Base-by-base conservation (phyloP, 2,888 invertebrate species). In the Tetragnatha montana region DNA sequence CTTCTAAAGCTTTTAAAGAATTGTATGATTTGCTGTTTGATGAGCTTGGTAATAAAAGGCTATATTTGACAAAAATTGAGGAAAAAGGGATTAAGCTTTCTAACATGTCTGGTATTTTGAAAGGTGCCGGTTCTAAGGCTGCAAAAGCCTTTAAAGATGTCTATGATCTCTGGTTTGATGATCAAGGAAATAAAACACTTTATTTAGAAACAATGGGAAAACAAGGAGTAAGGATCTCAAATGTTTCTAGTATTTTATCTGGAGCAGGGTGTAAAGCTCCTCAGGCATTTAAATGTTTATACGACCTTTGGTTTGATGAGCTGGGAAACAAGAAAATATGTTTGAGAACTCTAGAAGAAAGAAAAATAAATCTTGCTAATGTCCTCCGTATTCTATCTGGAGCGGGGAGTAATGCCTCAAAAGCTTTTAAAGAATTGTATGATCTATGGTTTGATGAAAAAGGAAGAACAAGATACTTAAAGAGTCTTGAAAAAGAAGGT, bases 121-220 rank as follows among this genome's bases (percentile, higher is more conserved):
- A 79, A 50, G 86, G 86, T 71, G 79, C 86, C 70, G 21, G 22
- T 79, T 22, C 14, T 86, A 78, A 86, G 51, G 21, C 74, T 87
- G 80, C 68, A 68, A 74, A 73, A 47, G 68, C 87, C 68, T 87
- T 87, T 80, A 81, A 87, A 87, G 81, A 87, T 73, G 80, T 87
- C 12, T 68, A 80, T 87, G 76, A 81, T 87, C 68, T 87, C 80
- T 35, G 35, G 35, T 35, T 35, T 35, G 35, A 35, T 35, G 4
- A 35, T 2, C 1, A 35, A 21, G 82, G 84, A 76, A 84, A 68
- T 35, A 82, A 82, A 82, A 82, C 82, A 82, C 50, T 73, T 50
- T 82, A 73, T 60, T 50, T 82, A 82, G 49, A 82, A 35, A 35
- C 1, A 2, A 1, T 35, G 1, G 4, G 1, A 4, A 35, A 35